These are phyloP conservation scores for Scaptomyza montana DNA, from an alignment of 1,140 invertebrate species.

Conservation along the genomic window DNA sequence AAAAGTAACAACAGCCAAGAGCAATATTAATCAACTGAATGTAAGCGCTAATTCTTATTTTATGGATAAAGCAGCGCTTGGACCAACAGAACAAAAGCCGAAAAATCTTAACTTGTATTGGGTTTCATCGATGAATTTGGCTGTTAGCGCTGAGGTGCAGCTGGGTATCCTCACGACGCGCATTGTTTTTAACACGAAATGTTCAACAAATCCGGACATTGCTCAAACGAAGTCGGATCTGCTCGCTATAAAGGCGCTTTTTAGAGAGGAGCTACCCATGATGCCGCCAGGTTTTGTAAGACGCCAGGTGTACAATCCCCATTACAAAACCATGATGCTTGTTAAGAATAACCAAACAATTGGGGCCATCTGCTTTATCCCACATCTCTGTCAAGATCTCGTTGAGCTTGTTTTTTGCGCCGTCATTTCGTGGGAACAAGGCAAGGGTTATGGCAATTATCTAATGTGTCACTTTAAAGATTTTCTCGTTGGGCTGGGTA, in stretches of 20 bases:
- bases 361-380: slow-evolving; percentile 98
- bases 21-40: too few species aligned
- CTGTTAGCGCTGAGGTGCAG: too few species aligned
- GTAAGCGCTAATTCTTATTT: too few species aligned
- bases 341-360: slow-evolving; percentile 96
- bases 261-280: slow-evolving; percentile 95
- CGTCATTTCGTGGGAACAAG: slow-evolving; percentile 96
- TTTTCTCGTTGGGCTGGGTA: slow-evolving; percentile 92
- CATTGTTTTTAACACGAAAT: too few species aligned
- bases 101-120: too few species aligned
- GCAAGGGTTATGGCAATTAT: slow-evolving; percentile 98
- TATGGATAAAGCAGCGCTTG: too few species aligned
- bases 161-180: too few species aligned
- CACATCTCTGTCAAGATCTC: slow-evolving; percentile 96
- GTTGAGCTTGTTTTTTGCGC: slow-evolving; percentile 99
- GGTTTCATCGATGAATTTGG: too few species aligned
- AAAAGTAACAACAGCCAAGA: too few species aligned
- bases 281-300: slow-evolving; percentile 99
- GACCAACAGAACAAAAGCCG: too few species aligned
- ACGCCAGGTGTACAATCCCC: slow-evolving; percentile 97
- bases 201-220: too few species aligned
- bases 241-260: slow-evolving; percentile 94
- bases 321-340: slow-evolving; percentile 95
- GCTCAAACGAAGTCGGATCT: slow-evolving; percentile 84
- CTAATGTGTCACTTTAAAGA: slow-evolving; percentile 99